Evolutionary conservation across 2,113 vertebrate species (phyloP).

Genomic region (Neogale vison): DNA sequence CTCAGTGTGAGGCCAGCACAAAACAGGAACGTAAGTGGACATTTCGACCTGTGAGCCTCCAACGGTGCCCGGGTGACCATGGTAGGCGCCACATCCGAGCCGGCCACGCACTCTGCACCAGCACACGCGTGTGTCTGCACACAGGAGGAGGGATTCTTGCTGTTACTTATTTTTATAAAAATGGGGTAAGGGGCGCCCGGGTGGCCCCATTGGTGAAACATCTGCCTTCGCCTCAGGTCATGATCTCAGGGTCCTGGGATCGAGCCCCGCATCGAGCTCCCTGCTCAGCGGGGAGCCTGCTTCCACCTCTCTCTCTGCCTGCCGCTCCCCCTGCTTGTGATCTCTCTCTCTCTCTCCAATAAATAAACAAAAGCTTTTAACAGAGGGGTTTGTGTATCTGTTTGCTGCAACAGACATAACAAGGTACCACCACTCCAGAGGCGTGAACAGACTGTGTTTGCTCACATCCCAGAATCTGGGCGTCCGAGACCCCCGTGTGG

Average conservation of each 20-base stretch:
- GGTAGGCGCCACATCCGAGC: fast-evolving
- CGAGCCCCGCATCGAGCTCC: no score
- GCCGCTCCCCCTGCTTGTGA: no score
- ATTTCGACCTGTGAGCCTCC: not conserved
- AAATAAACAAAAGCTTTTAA: no score
- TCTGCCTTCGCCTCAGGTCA: no score
- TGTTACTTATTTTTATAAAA: not conserved
- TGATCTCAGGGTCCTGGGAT: no score
- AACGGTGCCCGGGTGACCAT: fast-evolving
- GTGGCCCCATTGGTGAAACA: no score
- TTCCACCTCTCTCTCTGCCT: no score
- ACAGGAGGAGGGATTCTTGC: not conserved
- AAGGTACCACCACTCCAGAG: fast-evolving
- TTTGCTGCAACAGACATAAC: not conserved
- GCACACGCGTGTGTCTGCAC: no score
- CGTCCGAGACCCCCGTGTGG: fast-evolving
- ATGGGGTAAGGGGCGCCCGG: not conserved
- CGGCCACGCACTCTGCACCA: fast-evolving
- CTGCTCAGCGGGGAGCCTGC: no score
- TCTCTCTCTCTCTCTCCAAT: no score
- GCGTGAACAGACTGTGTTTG: not conserved
- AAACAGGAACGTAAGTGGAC: no score
- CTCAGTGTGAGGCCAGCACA: not conserved
- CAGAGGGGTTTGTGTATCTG: no score
- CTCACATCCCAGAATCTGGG: not conserved